Conservation (phyloP, 2,797 vertebrate genomes). For the Sebastes goodei region DNA sequence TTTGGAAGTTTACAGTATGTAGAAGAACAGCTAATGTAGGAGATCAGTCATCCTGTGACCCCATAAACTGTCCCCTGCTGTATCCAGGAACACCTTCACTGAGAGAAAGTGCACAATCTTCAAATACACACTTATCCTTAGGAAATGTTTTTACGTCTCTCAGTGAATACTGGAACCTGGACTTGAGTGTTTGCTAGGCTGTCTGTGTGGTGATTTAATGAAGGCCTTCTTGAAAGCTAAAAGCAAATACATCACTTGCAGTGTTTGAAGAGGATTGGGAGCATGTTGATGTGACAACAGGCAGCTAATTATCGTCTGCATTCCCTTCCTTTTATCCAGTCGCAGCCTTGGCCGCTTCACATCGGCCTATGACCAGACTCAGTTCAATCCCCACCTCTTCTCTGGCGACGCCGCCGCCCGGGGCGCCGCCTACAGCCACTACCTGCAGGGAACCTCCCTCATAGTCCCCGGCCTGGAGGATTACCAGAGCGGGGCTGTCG, state of each 20-base stretch:
- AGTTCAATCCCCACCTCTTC: constrained; percentile 93
- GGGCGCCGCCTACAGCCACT: constrained; percentile 82
- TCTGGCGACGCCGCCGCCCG: constrained; percentile 80
- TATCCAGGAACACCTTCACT: constrained; percentile 50
- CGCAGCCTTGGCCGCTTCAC: constrained; percentile 89
- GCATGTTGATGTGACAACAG: neutral
- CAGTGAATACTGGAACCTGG: constrained; percentile 55
- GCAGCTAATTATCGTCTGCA: constrained; percentile 19
- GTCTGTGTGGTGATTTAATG: constrained; percentile 25
- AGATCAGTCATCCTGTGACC: constrained; percentile 9
- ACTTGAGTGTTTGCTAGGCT: constrained; percentile 18
- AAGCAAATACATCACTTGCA: neutral
- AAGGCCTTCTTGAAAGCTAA: neutral
- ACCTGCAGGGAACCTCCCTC: constrained; percentile 87
- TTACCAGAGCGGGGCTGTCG: constrained; percentile 81
- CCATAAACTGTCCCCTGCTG: neutral
- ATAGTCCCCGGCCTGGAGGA: constrained; percentile 92
- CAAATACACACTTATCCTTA: neutral
- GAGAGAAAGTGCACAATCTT: constrained; percentile 20
- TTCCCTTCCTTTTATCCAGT: constrained; percentile 67
- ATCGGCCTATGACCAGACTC: constrained; percentile 91
- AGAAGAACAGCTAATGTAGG: constrained; percentile 23
- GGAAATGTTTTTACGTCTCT: constrained; percentile 22
- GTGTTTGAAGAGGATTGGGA: neutral
- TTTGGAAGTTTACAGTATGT: constrained; percentile 1